Evolutionary conservation across 2,888 invertebrate genomes (phyloP).

Genomic region (Melanophora roralis): DNA sequence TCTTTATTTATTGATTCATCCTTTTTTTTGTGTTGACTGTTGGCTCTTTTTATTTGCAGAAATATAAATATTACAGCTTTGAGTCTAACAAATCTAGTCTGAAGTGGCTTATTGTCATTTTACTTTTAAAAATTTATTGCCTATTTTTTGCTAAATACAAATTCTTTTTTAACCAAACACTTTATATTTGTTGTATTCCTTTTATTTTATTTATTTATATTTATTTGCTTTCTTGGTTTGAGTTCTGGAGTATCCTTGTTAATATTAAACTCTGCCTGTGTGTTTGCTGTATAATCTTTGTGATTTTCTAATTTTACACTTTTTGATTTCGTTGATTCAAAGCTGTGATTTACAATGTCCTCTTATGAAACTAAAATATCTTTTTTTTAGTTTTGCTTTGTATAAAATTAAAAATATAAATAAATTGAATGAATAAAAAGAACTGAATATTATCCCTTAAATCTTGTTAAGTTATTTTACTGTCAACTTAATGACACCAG

Average conservation of each 20-base stretch:
- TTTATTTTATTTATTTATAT: constrained; percentile 1
- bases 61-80: not conserved
- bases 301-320: constrained; percentile 55
- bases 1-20: constrained; percentile 16
- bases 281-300: constrained; percentile 6
- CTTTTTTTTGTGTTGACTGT: not conserved
- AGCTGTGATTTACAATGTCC: constrained; percentile 35
- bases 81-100: constrained; percentile 4
- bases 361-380: constrained; percentile 10
- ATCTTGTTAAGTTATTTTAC: not conserved
- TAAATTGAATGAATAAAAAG: not conserved
- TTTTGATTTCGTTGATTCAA: constrained; percentile 46
- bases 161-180: too few relatives aligned
- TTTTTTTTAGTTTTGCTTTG: not conserved
- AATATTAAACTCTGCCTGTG: not conserved
- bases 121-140: constrained; percentile 26
- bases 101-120: constrained; percentile 29
- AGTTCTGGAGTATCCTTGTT: constrained; percentile 7
- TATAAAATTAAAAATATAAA: not conserved
- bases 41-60: not conserved
- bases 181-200: not conserved
- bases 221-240: not conserved
- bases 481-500: not conserved
- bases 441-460: not conserved
- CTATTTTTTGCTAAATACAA: too few relatives aligned